Base-by-base conservation (phyloP, 2,113 vertebrate genomes). In the Antennarius striatus region DNA sequence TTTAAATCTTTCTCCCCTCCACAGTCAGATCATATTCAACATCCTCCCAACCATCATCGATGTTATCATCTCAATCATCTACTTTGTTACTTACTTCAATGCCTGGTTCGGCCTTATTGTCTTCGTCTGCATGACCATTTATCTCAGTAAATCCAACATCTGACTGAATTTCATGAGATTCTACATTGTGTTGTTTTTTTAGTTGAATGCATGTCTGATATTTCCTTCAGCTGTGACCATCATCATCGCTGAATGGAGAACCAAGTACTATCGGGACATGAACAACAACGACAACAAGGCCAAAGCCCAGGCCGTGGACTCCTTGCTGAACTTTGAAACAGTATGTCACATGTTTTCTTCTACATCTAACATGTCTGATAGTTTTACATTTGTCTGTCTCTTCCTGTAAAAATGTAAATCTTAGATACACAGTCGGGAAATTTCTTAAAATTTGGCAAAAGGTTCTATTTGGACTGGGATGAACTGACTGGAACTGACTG, bases 61-160 rank as follows among this genome's bases (percentile, higher is more conserved):
- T 74, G 96, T 99, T 0, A n/a, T 94, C 81, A 98, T 99, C 0
- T 79, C 96, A 59, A 99, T 99, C 56, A 64, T 98, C 86, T 99
- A 96, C 87, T 99, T 99, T 91, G 91, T 90, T 80, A 93, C 94
- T 0, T 84, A 89, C 75, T 99, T 99, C 91, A 99, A 95, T 0
- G 96, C 96, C 79, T 99, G 98, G 98, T 95, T 99, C 1, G 98
- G 98, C 61, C 95, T 99, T 56, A 98, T 99, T 50, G 64, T 99
- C 83, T 99, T 99, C 16, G 67, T 98, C 82, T 99, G 98, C 87
- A 98, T 99, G 96, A 81, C 86, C 39, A 74, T 99, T 4, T 99
- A 99, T 67, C 93, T 99, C 63, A 92, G 98, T 99, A 83, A 97
- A 96, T 94, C 4, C 15, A n/a, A 5, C 0, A 10, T 39, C 52